Conservation (phyloP, 2,888 invertebrate species). For the Macropis europaea region DNA sequence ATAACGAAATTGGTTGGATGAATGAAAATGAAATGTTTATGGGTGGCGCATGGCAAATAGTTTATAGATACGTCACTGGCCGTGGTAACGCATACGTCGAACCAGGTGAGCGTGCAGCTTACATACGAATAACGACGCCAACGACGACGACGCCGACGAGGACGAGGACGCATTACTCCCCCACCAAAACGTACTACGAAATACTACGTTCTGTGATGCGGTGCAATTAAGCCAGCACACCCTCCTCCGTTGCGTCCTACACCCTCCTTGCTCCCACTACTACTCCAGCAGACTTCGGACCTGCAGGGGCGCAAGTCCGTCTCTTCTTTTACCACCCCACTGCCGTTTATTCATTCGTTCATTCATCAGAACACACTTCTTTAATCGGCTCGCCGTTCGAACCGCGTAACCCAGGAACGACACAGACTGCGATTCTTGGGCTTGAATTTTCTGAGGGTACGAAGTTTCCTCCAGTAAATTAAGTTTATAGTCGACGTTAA, state of each 20-base stretch:
- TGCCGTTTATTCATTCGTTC: conserved; percentile 67
- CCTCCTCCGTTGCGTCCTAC: conserved; percentile 32
- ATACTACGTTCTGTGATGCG: conserved; percentile 69
- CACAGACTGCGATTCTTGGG: conserved; percentile 9
- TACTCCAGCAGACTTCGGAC: conserved; percentile 47
- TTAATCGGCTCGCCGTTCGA: conserved; percentile 41
- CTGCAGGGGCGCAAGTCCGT: conserved; percentile 65
- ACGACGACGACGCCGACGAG: conserved; percentile 18
- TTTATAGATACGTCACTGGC: conserved; percentile 26
- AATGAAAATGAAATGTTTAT: not conserved
- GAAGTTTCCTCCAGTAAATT: not conserved
- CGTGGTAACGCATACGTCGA: conserved; percentile 49
- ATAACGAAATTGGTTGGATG: not conserved
- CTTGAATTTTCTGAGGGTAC: not conserved
- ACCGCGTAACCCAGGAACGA: conserved; percentile 10
- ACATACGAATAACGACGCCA: conserved; percentile 50
- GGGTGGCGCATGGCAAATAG: not conserved
- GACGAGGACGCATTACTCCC: conserved; percentile 52
- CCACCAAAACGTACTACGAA: conserved; percentile 69
- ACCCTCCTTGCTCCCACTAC: conserved; percentile 40
- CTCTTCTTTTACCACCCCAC: conserved; percentile 55
- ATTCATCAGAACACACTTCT: conserved; percentile 65
- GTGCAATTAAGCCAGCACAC: conserved; percentile 60
- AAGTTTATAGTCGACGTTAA: too few relatives aligned
- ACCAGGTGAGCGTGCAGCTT: conserved; percentile 36